These are phyloP conservation scores for Oostethus manadensis DNA, from an alignment of 2,113 vertebrate genomes.

Conservation along the genomic window DNA sequence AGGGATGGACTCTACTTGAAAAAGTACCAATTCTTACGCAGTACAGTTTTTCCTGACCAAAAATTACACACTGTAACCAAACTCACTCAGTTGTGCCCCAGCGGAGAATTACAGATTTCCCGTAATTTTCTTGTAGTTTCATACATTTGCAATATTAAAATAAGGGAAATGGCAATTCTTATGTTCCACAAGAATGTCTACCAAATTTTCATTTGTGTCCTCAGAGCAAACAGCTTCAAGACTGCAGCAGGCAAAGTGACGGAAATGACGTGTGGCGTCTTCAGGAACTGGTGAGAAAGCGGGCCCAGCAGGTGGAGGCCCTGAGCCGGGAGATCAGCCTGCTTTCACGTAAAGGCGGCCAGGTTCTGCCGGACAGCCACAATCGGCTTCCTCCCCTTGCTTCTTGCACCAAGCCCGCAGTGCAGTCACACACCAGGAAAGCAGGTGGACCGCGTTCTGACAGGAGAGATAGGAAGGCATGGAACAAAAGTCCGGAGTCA, in stretches of 20 bases:
- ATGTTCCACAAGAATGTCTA: too few relatives aligned
- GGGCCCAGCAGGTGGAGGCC: conserved; percentile 45
- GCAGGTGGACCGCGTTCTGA: not conserved
- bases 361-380: conserved; percentile 61
- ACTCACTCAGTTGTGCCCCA: too few relatives aligned
- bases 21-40: too few relatives aligned
- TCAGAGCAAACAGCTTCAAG: conserved; percentile 72
- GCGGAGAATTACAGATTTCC: too few relatives aligned
- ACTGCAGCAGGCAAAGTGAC: conserved; percentile 41
- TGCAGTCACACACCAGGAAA: not conserved
- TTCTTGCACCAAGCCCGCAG: not conserved
- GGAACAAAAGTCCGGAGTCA: not conserved
- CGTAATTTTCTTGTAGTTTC: too few relatives aligned
- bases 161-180: too few relatives aligned
- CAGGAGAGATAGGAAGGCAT: not conserved
- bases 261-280: conserved; percentile 61
- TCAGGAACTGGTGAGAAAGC: conserved; percentile 56
- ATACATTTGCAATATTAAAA: too few relatives aligned
- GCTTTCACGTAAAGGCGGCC: conserved; percentile 66
- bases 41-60: too few relatives aligned
- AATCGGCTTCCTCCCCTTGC: conserved; percentile 9
- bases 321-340: conserved; percentile 72
- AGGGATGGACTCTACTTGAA: too few relatives aligned
- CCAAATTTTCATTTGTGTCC: conserved; percentile 19
- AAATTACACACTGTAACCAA: too few relatives aligned